Base-by-base conservation (phyloP, 2,888 invertebrate species). In the Diarsia mendica region DNA sequence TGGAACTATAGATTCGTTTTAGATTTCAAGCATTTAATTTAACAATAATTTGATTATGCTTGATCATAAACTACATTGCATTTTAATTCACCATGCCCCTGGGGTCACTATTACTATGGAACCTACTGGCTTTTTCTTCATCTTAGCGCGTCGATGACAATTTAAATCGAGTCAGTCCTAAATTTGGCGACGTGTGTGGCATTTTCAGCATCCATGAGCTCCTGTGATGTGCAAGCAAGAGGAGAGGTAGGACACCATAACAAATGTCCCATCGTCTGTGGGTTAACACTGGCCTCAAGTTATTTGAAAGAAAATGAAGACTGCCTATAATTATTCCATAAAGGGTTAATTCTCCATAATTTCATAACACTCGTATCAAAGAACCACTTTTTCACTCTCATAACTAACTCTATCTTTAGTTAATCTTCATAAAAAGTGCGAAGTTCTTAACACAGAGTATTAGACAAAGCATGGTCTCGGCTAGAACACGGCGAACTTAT, bases 401-500 rank as follows among this genome's bases (percentile, higher is more conserved):
- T 58, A 28, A 49, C 46, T 67, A 28, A 61, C 39, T 48, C 18
- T 9, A 46, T 72, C 46, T 64, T 44, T 39, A 60, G 18, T 58
- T 67, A 82, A 82, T 67, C 39, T 65, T 66, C 60, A 72, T 67
- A 74, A 70, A 74, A 74, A 64, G 48, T 13, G 23, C 64, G 11
- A 64, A 79, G 77, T 69, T 75, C 60, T 61, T 70, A 66, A 65
- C 68, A 53, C 66, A 73, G 53, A 67, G 66, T 76, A 77, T 86
- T 79, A 87, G 75, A 89, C 88, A 80, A 81, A 80, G 83, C 77
- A 68, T 68, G 78, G 78, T 81, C 68, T 74, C 44, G 63, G 28
- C 44, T 61, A 69, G 66, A 71, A 69, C 75, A 71, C 77, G 82
- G 76, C 85, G 75, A 87, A 88, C 75, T 87, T 83, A 78, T 85